phyloP scores from a whole-genome alignment of 2,797 vertebrate species.

The Crax fasciolata region DNA sequence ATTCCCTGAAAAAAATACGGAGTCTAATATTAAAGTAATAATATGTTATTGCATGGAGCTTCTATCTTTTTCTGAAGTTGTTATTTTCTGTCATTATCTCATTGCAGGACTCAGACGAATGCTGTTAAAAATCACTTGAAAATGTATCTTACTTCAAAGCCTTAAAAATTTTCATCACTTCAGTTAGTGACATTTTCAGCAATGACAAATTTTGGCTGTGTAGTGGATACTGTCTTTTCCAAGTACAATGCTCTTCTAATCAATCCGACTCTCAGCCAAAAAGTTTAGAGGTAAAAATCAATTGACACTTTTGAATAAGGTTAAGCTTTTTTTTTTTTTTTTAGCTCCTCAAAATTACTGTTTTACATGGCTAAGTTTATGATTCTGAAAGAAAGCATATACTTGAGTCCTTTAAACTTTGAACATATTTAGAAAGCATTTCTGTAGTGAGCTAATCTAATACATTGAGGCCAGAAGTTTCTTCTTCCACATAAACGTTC shows the following conservation, averaged over 20 bases:
- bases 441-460: background rate
- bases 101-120: background rate
- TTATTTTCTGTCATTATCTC: background rate
- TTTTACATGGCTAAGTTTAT: background rate
- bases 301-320: background rate
- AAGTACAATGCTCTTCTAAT: background rate
- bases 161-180: background rate
- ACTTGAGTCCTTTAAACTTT: background rate
- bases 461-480: background rate
- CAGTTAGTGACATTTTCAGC: background rate
- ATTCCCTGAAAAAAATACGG: background rate
- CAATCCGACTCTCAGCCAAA: background rate
- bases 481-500: background rate
- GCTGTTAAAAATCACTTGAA: background rate
- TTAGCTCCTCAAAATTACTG: background rate
- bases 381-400: background rate
- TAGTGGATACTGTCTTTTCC: background rate
- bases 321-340: background rate
- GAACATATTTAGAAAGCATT: background rate
- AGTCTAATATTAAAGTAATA: background rate
- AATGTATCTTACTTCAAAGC: background rate
- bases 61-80: background rate
- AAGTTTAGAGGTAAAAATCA: constrained; percentile 6
- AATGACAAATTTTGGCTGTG: background rate
- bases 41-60: background rate